A percentile compares a stretch with the other conserved stretches of the same genome.
Evolutionary conservation across 2,113 vertebrate species (phyloP).

Genomic region (Perca flavescens): DNA sequence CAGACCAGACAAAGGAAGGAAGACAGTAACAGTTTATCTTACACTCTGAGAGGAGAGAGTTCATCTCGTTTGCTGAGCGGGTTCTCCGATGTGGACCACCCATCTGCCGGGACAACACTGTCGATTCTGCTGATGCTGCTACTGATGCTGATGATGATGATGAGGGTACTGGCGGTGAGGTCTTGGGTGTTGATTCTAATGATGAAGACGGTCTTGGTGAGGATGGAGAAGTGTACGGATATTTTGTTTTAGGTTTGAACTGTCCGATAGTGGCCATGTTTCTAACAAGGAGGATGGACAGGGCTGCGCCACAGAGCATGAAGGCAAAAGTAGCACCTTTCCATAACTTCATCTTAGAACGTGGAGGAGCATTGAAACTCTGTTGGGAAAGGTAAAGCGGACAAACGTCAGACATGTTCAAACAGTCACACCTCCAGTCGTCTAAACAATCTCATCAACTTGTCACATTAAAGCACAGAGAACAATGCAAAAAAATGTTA

Average conservation of each 20-base stretch:
- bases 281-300: constrained; percentile 89
- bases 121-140: not conserved
- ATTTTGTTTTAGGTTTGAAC: constrained; percentile 54
- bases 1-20: constrained; percentile 2
- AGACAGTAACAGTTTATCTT: constrained; percentile 72
- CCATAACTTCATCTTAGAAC: constrained; percentile 97
- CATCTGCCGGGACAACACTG: constrained; percentile 22
- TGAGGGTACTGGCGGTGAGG: constrained; percentile 40
- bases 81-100: constrained; percentile 65
- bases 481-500: constrained; percentile 24
- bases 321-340: constrained; percentile 91
- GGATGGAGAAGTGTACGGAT: constrained; percentile 33
- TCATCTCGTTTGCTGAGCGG: constrained; percentile 78
- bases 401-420: constrained; percentile 48
- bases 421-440: constrained; percentile 35
- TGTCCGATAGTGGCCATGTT: constrained; percentile 78
- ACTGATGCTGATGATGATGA: constrained; percentile 27
- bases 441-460: constrained; percentile 11
- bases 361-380: constrained; percentile 91
- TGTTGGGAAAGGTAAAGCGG: constrained; percentile 71
- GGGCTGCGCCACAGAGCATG: constrained; percentile 89
- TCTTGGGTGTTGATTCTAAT: constrained; percentile 31
- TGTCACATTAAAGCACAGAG: constrained; percentile 35
- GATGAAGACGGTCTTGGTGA: constrained; percentile 40
- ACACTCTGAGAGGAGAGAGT: constrained; percentile 83